Evolutionary conservation across 2,113 vertebrate genomes (phyloP).

Genomic region (Rhinopomastus cyanomelas): DNA sequence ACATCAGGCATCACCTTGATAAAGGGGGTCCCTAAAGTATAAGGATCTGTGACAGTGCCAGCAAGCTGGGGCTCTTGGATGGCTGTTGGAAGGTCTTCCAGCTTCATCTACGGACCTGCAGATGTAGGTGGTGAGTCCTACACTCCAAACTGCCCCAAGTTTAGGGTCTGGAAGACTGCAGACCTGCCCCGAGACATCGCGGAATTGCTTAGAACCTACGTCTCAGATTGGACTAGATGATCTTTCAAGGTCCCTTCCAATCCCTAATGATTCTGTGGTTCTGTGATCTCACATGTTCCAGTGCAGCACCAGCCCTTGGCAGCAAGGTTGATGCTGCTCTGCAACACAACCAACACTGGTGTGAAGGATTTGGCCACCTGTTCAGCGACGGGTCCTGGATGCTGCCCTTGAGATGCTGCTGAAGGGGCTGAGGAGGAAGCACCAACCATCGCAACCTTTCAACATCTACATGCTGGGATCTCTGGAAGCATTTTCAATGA

Average conservation of each 20-base stretch:
- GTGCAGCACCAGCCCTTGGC: accelerated
- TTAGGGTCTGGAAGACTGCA: background rate
- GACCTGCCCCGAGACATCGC: background rate
- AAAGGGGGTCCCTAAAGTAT: background rate
- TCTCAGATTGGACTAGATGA: background rate
- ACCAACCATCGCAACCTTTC: background rate
- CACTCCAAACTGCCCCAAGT: background rate
- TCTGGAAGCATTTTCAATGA: background rate
- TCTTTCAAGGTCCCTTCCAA: no score
- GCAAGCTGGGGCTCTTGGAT: background rate
- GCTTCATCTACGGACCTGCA: background rate
- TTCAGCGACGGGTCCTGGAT: no score
- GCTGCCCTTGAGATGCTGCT: background rate
- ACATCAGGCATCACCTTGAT: accelerated
- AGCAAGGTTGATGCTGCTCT: accelerated
- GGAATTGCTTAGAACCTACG: accelerated
- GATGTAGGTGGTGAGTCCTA: accelerated
- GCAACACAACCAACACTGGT: accelerated
- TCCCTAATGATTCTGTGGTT: no score
- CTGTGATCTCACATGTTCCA: accelerated
- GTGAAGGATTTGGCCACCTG: background rate
- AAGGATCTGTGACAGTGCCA: accelerated
- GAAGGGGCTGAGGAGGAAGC: background rate
- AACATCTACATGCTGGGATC: background rate
- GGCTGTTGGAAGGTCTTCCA: background rate